Evolutionary conservation across 1,140 invertebrate species (phyloP).

Genomic region (Sycophaga agraensis): DNA sequence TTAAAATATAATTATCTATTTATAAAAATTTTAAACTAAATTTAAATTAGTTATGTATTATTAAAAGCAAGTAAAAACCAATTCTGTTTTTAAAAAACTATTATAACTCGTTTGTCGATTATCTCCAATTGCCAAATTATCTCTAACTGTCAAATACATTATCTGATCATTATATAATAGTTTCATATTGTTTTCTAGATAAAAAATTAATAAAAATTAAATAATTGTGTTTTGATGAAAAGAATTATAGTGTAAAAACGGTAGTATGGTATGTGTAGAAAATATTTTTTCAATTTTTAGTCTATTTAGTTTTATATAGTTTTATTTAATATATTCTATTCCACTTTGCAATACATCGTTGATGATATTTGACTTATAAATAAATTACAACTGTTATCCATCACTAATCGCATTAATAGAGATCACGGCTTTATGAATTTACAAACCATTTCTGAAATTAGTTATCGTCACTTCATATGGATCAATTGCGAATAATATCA

Average conservation of each 20-base stretch:
- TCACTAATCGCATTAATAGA: neutral
- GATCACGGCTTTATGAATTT: neutral
- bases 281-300: neutral
- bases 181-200: no score
- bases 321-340: conserved; percentile 41
- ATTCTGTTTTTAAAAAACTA: no score
- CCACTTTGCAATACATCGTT: conserved; percentile 37
- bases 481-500: neutral
- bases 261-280: neutral
- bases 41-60: no score
- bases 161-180: no score
- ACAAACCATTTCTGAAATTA: conserved; percentile 5
- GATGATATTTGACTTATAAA: conserved; percentile 38
- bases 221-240: neutral
- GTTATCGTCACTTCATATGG: conserved; percentile 14
- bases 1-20: no score
- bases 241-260: neutral
- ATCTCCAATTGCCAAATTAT: no score
- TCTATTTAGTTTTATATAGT: conserved; percentile 32
- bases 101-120: no score
- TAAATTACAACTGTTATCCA: conserved; percentile 34
- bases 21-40: no score
- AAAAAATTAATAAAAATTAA: neutral
- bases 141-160: no score
- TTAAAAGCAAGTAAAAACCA: no score